Evolutionary conservation across 2,113 vertebrate species (phyloP).

Genomic region (Pachycephala philippinensis): DNA sequence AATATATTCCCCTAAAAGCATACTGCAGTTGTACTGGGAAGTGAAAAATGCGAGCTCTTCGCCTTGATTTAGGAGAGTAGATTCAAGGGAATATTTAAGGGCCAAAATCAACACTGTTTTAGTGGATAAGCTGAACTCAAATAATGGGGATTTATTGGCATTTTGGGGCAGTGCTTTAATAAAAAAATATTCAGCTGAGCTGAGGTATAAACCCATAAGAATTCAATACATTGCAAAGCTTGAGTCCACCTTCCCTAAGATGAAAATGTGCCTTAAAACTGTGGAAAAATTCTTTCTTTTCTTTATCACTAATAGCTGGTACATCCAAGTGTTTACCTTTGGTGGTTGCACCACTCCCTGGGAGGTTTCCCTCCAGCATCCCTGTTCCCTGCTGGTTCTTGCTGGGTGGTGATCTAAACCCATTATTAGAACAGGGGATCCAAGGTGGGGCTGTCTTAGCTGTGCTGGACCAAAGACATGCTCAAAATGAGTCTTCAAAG

Average conservation of each 20-base stretch:
- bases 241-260: not conserved
- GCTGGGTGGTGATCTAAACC: not conserved
- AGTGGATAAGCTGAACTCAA: not conserved
- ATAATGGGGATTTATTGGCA: not conserved
- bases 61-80: not conserved
- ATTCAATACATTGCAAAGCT: not conserved
- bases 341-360: not conserved
- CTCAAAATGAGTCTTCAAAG: not conserved
- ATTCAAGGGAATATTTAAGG: not conserved
- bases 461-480: not conserved
- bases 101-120: not conserved
- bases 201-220: not conserved
- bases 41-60: not conserved
- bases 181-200: not conserved
- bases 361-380: not conserved
- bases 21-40: not conserved
- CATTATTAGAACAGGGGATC: accelerated
- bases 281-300: not conserved
- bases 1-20: accelerated
- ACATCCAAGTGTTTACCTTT: not conserved
- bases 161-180: not conserved
- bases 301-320: not conserved
- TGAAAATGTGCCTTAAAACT: not conserved
- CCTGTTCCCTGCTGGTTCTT: not conserved
- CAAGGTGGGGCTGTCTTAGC: not conserved